phyloP scores from a whole-genome alignment of 2,113 vertebrate genomes.

The Callorhinus ursinus region DNA sequence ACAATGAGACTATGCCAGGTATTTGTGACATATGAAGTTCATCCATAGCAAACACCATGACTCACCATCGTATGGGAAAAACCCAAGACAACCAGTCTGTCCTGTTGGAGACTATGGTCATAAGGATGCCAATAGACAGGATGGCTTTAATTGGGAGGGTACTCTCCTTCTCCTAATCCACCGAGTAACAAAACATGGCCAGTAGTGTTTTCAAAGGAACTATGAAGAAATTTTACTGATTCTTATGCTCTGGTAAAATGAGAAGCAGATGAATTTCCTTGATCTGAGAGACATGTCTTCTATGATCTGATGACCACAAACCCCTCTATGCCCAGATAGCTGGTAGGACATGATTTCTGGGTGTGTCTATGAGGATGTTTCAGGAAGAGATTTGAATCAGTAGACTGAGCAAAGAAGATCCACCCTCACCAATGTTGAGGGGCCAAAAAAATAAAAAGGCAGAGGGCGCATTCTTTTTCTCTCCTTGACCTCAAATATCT shows the following conservation, averaged over 20 bases:
- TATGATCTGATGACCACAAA: background rate
- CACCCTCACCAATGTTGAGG: background rate
- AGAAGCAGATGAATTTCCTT: background rate
- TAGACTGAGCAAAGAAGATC: background rate
- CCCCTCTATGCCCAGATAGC: background rate
- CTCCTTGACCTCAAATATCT: background rate
- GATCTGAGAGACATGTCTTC: background rate
- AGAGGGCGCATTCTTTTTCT: background rate
- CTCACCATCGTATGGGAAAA: background rate
- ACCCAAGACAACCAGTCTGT: background rate
- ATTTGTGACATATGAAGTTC: background rate
- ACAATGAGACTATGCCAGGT: background rate
- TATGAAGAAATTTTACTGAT: background rate
- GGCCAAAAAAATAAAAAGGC: background rate
- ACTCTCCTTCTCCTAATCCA: background rate
- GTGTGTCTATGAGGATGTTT: background rate
- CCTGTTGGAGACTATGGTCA: background rate
- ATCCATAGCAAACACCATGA: background rate
- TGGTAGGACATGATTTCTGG: background rate
- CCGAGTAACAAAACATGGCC: background rate
- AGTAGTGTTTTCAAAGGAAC: background rate
- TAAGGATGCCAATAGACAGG: too few relatives aligned
- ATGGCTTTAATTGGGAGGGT: background rate
- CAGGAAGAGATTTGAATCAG: background rate
- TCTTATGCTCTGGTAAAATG: background rate